Evolutionary conservation across 2,888 invertebrate genomes (phyloP).

Genomic region (Serripes groenlandicus): DNA sequence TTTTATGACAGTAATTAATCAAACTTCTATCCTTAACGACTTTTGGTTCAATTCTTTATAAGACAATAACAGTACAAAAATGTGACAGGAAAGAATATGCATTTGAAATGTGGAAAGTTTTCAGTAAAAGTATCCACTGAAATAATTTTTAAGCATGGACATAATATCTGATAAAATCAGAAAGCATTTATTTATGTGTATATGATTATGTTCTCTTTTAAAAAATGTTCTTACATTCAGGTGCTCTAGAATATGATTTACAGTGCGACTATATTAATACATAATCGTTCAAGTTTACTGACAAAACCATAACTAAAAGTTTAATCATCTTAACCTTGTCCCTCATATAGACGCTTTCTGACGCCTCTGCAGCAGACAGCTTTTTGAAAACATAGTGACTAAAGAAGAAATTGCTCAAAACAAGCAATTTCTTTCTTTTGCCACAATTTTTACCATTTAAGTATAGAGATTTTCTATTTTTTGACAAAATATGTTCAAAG

Average conservation of each 20-base stretch:
- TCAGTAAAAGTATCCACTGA: too few relatives aligned
- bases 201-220: too few relatives aligned
- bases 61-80: too few relatives aligned
- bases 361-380: background rate
- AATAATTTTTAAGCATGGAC: too few relatives aligned
- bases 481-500: background rate
- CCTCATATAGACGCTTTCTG: too few relatives aligned
- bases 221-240: too few relatives aligned
- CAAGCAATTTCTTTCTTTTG: background rate
- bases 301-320: background rate
- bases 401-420: background rate
- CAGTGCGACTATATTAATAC: background rate
- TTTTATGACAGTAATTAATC: background rate
- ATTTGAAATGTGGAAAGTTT: too few relatives aligned
- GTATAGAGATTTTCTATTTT: background rate
- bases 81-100: too few relatives aligned
- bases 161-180: too few relatives aligned
- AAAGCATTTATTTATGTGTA: too few relatives aligned
- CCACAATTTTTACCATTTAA: background rate
- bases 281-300: slow-evolving; percentile 7
- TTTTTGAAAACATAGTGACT: background rate
- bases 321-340: slow-evolving; percentile 8
- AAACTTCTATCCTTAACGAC: too few relatives aligned
- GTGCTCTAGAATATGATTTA: background rate
- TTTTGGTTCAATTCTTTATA: too few relatives aligned